Evolutionary conservation across 2,888 invertebrate genomes (phyloP), one percentile per base, ranked within the genome.

Genomic region (Amphimallon solstitiale): DNA sequence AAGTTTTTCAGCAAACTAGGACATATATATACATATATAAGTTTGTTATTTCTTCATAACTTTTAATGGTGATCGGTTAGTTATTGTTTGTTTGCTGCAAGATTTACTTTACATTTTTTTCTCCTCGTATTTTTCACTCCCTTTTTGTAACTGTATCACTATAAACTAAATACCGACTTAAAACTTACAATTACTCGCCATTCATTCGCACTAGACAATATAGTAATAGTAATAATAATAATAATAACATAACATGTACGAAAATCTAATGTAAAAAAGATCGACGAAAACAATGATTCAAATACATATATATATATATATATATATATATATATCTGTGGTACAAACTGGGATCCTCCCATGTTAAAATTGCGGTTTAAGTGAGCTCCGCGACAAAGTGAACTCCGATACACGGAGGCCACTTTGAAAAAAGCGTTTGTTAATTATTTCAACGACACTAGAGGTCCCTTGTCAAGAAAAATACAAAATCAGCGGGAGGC

Each of bases 1-100:
- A 52, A 66, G 23, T 52, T 29, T 35, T 68, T 68, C 68, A 66
- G 66, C 66, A 62, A 66, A 68, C 35, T 29, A 45, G 45, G 35
- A 40, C 10, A 19, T 40, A 21, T 10, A 12, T 14, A 48, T 19
- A 19, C 19, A n/a, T n/a, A n/a, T n/a, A n/a, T n/a, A n/a, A 34
- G 5, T 34, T 34, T 34, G 9, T 34, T 34, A 34, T 34, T 34
- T 34, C 35, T 34, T 9, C 6, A 34, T 9, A 10, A n/a, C 12
- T 15, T 21, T 51, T 35, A 35, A 35, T 51, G 1, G n/a, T 17
- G 9, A 48, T 23, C 23, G 23, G 5, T 17, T 23, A 48, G 15
- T 35, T 34, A 34, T 15, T 17, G 9, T 19, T 9, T 15, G 21
- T 65, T 65, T 65, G 59, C 65, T 65, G 65, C 65, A 65, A 65